phyloP scores from a whole-genome alignment of 1,140 invertebrate species.

The Cecropterus lyciades region DNA sequence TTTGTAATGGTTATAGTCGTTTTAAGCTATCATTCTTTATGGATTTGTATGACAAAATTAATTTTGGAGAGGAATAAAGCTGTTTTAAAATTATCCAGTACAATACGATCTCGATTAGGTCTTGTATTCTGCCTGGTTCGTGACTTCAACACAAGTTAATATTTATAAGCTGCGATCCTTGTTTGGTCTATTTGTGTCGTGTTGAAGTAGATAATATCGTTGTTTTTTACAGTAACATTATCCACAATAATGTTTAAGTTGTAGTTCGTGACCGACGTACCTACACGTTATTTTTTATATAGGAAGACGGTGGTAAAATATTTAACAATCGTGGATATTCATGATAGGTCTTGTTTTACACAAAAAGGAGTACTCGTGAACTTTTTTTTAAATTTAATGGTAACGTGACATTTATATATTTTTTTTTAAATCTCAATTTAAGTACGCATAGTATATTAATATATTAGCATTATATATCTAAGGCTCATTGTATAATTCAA shows the following conservation, averaged over 20 bases:
- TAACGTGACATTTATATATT: no score
- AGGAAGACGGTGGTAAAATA: conserved; percentile 29
- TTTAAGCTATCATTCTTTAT: not conserved
- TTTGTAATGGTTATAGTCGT: not conserved
- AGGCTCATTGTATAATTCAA: conserved; percentile 1
- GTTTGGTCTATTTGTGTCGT: conserved; percentile 34
- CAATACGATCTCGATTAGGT: conserved; percentile 21
- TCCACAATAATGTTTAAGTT: conserved; percentile 23
- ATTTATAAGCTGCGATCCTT: conserved; percentile 34
- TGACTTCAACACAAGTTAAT: conserved; percentile 31
- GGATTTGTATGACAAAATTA: no score
- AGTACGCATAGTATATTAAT: not conserved
- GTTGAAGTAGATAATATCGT: conserved; percentile 21
- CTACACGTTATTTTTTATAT: conserved; percentile 21
- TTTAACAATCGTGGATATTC: conserved; percentile 29
- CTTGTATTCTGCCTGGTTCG: conserved; percentile 28
- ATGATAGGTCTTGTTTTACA: conserved; percentile 10
- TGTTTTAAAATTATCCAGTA: not conserved
- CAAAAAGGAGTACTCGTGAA: not conserved
- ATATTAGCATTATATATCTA: not conserved
- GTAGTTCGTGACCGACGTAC: conserved; percentile 23
- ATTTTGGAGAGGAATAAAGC: not conserved
- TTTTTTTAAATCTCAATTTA: not conserved
- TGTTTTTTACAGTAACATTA: conserved; percentile 23
- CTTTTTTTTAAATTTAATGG: no score